Base-by-base conservation (phyloP, 2,888 invertebrate species). In the Leucophora obtusa region DNA sequence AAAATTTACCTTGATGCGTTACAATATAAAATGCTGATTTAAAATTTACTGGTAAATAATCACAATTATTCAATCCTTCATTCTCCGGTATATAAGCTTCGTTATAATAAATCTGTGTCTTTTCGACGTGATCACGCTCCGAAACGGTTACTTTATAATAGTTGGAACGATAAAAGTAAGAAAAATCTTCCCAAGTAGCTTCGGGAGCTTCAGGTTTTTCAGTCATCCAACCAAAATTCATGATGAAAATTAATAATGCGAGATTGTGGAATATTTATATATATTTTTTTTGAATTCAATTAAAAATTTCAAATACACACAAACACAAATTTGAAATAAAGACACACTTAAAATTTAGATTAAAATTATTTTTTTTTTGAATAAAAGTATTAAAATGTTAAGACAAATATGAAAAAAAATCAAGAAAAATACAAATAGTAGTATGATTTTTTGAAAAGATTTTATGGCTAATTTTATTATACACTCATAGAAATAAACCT, bases 101-200 rank as follows among this genome's bases (percentile, higher is more conserved):
- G 84, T 87, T 86, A 85, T 87, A 89, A 85, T 87, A 91, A 43
- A 91, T 83, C 80, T 86, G 83, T 60, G 86, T 84, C 66, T 86
- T 88, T 83, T 91, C 91, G 81, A 85, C 81, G 82, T 88, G 87
- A 88, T 92, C 91, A 83, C 89, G 89, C 86, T 92, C 91, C 50
- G 91, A 91, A 65, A 91, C 88, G 63, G 91, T 91, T 69, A 91
- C 86, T 82, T 87, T 86, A 82, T 90, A 90, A 75, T 87, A 89
- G 68, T 89, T 86, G 72, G 90, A 89, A 79, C 88, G 89, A 86
- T 89, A 91, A 72, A 88, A 89, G 83, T 87, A 87, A 82, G 90
- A 87, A 83, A 87, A 87, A 81, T 91, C 91, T 78, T 89, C 89
- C 92, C 92, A 93, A 85, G 91, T 92, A 72, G 91, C 92, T 88